Conservation (phyloP, 2,888 invertebrate species). For the Diogma glabrata region DNA sequence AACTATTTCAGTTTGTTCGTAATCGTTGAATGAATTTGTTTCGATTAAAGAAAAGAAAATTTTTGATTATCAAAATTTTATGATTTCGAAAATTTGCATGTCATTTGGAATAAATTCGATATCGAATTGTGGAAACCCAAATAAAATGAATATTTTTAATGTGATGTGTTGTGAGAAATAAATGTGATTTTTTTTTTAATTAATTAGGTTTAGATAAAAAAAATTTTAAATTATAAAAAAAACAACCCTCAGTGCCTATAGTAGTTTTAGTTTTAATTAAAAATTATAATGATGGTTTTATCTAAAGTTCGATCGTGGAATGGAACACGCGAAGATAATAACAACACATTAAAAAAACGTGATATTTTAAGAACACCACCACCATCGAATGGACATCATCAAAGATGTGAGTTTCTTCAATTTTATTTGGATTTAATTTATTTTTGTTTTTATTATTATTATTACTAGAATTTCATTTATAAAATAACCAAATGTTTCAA, state of each 20-base stretch:
- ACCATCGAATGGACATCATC: conserved; percentile 1
- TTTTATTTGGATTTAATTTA: conserved; percentile 1
- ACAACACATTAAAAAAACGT: conserved; percentile 29
- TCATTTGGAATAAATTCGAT: too few species aligned
- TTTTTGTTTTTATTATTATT: background rate
- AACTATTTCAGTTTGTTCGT: conserved; percentile 6
- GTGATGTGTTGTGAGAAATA: conserved; percentile 1
- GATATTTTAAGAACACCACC: conserved; percentile 31
- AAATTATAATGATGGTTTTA: conserved; percentile 35
- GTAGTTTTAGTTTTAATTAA: too few species aligned
- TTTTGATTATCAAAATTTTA: too few species aligned
- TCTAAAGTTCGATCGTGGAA: conserved; percentile 36
- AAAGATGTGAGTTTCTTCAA: conserved; percentile 3
- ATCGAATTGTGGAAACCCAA: too few species aligned
- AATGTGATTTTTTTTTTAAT: too few species aligned
- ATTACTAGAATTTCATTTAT: background rate
- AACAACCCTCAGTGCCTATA: background rate
- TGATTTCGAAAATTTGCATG: too few species aligned
- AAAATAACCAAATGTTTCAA: too few species aligned
- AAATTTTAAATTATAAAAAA: background rate
- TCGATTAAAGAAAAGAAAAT: too few species aligned
- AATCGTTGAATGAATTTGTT: conserved; percentile 7
- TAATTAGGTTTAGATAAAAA: too few species aligned
- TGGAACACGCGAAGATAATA: conserved; percentile 32
- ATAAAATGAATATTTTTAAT: background rate